phyloP scores from a whole-genome alignment of 1,140 invertebrate genomes.

The Ylistrum balloti region DNA sequence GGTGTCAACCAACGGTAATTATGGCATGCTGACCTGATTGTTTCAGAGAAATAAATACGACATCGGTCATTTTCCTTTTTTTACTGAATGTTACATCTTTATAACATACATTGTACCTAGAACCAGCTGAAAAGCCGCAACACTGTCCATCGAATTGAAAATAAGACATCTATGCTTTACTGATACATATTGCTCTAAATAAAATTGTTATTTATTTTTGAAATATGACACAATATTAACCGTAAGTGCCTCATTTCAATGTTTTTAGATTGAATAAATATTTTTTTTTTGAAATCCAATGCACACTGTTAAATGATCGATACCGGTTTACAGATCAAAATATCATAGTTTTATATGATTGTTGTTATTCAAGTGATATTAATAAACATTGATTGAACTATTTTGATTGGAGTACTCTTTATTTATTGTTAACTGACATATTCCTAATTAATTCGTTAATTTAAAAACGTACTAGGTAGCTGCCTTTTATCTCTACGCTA shows the following conservation, averaged over 20 bases:
- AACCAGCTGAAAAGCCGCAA: no score
- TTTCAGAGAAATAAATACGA: neutral
- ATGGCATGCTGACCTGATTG: neutral
- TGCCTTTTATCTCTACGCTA: no score
- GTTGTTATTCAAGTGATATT: neutral
- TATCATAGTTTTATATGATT: neutral
- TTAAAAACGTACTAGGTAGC: no score
- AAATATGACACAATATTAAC: neutral
- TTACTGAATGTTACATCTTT: neutral
- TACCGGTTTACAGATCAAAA: neutral
- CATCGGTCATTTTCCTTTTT: neutral
- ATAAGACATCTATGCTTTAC: no score
- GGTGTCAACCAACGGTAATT: neutral
- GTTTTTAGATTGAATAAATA: neutral
- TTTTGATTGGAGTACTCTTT: neutral
- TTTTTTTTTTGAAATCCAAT: neutral
- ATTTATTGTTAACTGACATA: neutral
- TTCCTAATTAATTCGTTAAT: no score
- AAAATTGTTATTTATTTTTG: neutral
- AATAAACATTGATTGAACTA: neutral
- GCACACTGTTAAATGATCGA: neutral
- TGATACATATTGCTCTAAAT: no score
- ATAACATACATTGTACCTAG: no score
- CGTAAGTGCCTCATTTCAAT: no score
- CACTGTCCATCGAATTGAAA: no score